Evolutionary conservation across 2,113 vertebrate species (phyloP).

Genomic region (Alligator mississippiensis): DNA sequence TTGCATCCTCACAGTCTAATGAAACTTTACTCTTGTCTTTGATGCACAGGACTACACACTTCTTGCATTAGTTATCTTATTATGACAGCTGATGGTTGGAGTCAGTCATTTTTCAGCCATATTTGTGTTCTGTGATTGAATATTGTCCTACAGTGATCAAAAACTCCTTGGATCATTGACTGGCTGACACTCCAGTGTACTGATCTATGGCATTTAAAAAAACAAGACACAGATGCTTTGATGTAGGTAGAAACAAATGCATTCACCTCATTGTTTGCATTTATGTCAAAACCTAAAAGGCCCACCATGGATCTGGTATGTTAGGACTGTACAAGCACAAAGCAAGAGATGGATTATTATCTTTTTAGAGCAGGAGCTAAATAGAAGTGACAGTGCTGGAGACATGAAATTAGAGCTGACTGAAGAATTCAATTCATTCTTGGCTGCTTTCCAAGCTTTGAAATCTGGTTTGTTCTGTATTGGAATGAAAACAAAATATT

Average conservation of each 20-base stretch:
- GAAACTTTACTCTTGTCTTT: neutral
- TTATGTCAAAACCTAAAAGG: neutral
- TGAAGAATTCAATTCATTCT: neutral
- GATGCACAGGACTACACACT: too few species aligned
- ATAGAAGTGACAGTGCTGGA: neutral
- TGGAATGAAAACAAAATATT: neutral
- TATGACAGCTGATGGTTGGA: too few species aligned
- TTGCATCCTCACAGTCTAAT: neutral
- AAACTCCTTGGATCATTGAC: accelerated
- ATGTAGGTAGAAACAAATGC: accelerated
- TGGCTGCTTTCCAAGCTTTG: neutral
- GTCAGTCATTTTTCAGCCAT: accelerated
- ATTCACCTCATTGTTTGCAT: neutral
- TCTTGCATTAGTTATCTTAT: neutral
- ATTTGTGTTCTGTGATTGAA: neutral
- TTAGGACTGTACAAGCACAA: neutral
- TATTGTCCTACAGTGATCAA: too few species aligned
- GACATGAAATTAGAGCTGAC: accelerated
- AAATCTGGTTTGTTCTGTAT: neutral
- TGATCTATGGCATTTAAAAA: neutral
- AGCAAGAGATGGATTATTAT: accelerated
- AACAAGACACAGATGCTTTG: accelerated
- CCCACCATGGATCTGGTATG: neutral
- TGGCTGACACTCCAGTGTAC: accelerated
- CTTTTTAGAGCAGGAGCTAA: neutral